Conservation (phyloP, 2,113 vertebrate species). For the Xenus cinereus region DNA sequence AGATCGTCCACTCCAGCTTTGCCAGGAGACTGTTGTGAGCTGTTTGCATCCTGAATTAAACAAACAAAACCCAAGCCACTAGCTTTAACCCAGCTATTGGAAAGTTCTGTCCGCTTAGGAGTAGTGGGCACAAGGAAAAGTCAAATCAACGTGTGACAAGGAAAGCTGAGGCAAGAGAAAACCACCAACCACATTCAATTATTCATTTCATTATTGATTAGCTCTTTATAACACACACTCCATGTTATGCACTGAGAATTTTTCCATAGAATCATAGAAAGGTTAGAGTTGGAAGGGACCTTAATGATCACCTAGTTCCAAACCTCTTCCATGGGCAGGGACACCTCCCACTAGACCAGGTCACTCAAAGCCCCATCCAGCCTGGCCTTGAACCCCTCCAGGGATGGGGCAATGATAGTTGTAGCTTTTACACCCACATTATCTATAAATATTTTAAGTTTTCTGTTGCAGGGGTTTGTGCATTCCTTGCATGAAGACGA, state of each 20-base stretch:
- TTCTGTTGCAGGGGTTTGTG: neutral
- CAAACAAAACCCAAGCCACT: neutral
- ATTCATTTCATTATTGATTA: neutral
- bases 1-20: neutral
- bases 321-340: neutral
- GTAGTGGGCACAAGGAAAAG: neutral
- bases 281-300: neutral
- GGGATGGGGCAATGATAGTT: neutral
- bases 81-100: neutral
- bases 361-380: neutral
- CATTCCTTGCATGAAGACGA: neutral
- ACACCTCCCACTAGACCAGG: neutral
- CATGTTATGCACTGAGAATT: too few relatives aligned
- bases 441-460: neutral
- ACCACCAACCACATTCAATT: neutral
- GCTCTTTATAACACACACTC: neutral
- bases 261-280: neutral
- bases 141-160: neutral
- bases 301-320: neutral
- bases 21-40: accelerated
- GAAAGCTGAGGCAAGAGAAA: neutral
- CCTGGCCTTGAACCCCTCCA: neutral
- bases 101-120: neutral
- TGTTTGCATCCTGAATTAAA: neutral
- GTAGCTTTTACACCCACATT: neutral